Evolutionary conservation across 2,113 vertebrate species (phyloP).

Genomic region (Gorsachius goisagi): DNA sequence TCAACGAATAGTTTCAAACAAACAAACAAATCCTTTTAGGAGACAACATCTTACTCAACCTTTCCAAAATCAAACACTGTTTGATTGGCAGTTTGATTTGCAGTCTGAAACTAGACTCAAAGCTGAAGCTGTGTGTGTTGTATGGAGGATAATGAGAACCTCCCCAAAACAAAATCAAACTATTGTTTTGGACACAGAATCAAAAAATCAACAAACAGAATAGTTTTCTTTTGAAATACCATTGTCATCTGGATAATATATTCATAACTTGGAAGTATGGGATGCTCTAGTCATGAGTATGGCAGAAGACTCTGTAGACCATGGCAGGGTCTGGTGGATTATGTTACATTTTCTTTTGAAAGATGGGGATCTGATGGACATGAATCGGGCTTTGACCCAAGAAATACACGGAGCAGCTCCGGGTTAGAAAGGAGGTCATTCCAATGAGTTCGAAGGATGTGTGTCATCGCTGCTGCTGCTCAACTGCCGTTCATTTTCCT

Average conservation of each 20-base stretch:
- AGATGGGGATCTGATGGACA: not conserved
- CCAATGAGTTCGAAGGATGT: not conserved
- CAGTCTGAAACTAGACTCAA: not conserved
- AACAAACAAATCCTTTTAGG: not conserved
- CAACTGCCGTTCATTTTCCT: not conserved
- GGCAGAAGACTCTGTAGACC: not conserved
- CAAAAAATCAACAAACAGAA: not conserved
- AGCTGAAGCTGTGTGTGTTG: not conserved
- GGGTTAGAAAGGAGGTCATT: not conserved
- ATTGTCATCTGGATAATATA: not conserved
- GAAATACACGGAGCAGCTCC: accelerated
- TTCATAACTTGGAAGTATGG: not conserved
- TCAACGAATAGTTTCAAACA: not conserved
- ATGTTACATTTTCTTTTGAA: not conserved
- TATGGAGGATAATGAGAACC: not conserved
- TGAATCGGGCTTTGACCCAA: not conserved
- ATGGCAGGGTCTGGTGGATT: not conserved
- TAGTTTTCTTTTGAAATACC: not conserved
- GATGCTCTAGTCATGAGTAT: not conserved
- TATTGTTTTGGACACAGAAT: not conserved
- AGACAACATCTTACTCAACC: not conserved
- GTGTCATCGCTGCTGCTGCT: not conserved
- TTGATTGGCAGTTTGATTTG: not conserved
- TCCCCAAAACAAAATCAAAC: not conserved
- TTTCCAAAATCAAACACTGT: not conserved